Evolutionary conservation across 2,888 invertebrate species (phyloP), one percentile per base, ranked within the genome.

Genomic region (Eupeodes luniger): DNA sequence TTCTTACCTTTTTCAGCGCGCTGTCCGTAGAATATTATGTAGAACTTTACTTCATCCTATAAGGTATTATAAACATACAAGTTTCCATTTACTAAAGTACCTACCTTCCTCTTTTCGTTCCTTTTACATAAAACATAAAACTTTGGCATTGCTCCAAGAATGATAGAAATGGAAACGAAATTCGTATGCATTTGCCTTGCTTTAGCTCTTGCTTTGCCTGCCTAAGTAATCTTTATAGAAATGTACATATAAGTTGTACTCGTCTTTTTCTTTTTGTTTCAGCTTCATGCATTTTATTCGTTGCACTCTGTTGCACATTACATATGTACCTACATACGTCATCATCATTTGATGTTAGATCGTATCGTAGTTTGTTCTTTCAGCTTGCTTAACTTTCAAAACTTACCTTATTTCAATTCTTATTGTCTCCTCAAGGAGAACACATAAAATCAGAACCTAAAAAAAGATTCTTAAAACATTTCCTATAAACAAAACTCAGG

Each of bases 291-390:
- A 36, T 0, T 64, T 19, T 47, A 19, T 9, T 44, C 9, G 44
- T 40, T 49, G 27, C 66, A 27, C 66, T 66, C 69, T 75, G 80
- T 80, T 84, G 84, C 79, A 78, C 78, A 67, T 66, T 67, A 47
- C 14, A 10, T 51, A 76, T 4, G 4, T 53, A 53, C 16, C 14
- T 14, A 14, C 34, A 14, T 59, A 10, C 47, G 12, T 12, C 34
- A 59, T 1, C 51, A 59, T 9, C 27, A 53, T n/a, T 27, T 27
- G 40, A 40, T 40, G 40, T 40, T 40, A 9, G 5, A 9, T 36
- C 5, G 5, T n/a, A 53, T 75, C 51, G 55, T 80, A 75, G 75
- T 69, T 49, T 16, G 6, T 64, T 16, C n/a, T 59, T 59, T 14
- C 27, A 11, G 11, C 55, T 53, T 53, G 27, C 27, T 27, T 27